These are phyloP conservation scores for Podilymbus podiceps DNA, from an alignment of 2,113 vertebrate species.

Conservation along the genomic window DNA sequence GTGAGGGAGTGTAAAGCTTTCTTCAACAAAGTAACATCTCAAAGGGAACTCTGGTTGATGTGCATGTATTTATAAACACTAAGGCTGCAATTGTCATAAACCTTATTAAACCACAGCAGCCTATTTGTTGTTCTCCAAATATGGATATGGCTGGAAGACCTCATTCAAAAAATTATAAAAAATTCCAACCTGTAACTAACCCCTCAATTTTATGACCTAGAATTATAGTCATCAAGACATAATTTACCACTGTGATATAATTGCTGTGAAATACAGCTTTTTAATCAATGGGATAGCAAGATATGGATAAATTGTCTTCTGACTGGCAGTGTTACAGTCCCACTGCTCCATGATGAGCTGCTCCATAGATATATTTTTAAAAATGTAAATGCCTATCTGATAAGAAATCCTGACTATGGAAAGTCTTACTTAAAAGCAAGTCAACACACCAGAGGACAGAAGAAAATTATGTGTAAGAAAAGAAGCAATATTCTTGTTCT, in stretches of 20 bases:
- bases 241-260: slow-evolving; percentile 23
- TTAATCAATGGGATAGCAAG: slow-evolving; percentile 28
- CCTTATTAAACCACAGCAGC: slow-evolving; percentile 12
- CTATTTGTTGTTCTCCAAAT: not conserved
- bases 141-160: not conserved
- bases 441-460: not conserved
- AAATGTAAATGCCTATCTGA: not conserved
- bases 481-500: not conserved
- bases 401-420: not conserved
- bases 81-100: slow-evolving; percentile 10
- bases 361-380: not conserved
- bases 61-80: not conserved
- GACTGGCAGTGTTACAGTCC: not conserved
- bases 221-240: slow-evolving; percentile 31
- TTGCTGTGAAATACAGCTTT: slow-evolving; percentile 28
- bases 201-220: not conserved
- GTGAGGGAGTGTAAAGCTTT: slow-evolving; percentile 16
- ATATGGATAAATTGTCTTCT: not conserved
- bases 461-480: not conserved
- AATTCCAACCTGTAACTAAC: not conserved
- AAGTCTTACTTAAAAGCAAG: not conserved
- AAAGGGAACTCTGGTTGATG: not conserved
- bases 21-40: slow-evolving; percentile 8
- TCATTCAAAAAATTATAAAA: slow-evolving; percentile 11
- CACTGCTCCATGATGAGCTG: not conserved